These are phyloP conservation scores for Anas bahamensis DNA, from an alignment of 2,797 vertebrate genomes.

Conservation along the genomic window DNA sequence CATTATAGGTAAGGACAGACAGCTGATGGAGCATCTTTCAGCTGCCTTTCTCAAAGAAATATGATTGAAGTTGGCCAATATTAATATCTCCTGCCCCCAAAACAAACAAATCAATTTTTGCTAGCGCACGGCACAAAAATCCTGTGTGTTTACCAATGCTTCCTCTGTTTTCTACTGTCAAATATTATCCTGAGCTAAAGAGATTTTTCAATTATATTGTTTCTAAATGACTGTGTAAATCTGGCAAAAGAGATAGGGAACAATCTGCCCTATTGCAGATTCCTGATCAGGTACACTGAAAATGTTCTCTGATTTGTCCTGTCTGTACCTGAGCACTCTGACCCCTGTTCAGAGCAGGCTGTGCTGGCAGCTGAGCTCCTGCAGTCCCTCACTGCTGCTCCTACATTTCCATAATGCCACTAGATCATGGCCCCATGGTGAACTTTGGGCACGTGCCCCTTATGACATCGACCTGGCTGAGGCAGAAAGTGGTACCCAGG, in stretches of 20 bases:
- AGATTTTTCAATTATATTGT: background rate
- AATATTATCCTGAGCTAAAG: background rate
- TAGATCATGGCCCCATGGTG: rapidly evolving
- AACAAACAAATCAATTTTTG: background rate
- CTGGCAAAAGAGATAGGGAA: background rate
- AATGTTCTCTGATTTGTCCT: background rate
- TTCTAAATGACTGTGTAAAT: conserved; percentile 7
- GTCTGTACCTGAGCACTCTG: background rate
- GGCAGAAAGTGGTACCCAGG: background rate
- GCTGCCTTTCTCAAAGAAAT: background rate
- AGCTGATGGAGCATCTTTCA: background rate
- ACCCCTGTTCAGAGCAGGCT: rapidly evolving
- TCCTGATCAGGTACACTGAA: background rate
- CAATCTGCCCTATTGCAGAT: background rate
- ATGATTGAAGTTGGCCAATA: background rate
- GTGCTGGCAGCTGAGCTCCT: background rate
- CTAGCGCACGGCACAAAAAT: background rate
- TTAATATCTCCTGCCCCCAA: background rate
- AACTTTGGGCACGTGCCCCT: rapidly evolving
- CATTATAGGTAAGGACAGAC: background rate
- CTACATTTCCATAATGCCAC: background rate
- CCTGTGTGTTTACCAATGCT: background rate
- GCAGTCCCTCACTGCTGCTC: background rate
- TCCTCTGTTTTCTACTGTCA: background rate
- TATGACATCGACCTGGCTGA: background rate